Percentiles rank a stretch among this genome's conserved stretches.
Evolutionary conservation across 2,797 vertebrate genomes (phyloP).

Genomic region (Rhynchonycteris naso): DNA sequence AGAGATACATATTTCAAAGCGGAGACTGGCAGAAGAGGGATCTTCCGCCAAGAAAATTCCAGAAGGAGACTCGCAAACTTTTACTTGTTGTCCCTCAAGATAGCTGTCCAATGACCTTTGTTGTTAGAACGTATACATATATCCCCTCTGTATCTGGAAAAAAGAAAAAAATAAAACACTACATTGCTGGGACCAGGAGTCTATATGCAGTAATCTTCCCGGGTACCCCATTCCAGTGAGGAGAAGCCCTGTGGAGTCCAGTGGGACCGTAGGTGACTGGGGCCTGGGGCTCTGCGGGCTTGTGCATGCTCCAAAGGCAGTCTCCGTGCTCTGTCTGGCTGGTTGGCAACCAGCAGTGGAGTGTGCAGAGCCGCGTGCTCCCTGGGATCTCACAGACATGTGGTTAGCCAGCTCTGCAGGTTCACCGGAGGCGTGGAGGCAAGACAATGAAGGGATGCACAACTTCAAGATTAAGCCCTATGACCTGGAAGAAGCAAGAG

Average conservation of each 20-base stretch:
- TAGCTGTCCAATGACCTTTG: neutral
- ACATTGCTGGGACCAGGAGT: neutral
- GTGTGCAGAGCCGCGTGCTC: neutral
- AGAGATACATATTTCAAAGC: neutral
- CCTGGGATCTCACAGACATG: neutral
- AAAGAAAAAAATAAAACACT: neutral
- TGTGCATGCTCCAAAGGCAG: too few relatives aligned
- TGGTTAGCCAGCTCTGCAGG: neutral
- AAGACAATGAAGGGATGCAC: neutral
- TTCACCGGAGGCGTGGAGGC: neutral
- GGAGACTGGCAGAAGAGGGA: neutral
- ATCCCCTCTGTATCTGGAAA: neutral
- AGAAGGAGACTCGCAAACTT: neutral
- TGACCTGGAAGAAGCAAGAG: neutral
- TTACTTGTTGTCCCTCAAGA: neutral
- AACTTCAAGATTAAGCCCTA: neutral
- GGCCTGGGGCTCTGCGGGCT: too few relatives aligned
- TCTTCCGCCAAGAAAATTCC: neutral
- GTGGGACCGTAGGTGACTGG: neutral
- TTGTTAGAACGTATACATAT: neutral
- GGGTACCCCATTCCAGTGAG: neutral
- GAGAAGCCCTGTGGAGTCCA: neutral
- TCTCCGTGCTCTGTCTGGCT: neutral
- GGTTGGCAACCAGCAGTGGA: neutral
- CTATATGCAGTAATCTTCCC: neutral